Conservation (phyloP, 2,113 vertebrate genomes). For the Cyanocitta stelleri region DNA sequence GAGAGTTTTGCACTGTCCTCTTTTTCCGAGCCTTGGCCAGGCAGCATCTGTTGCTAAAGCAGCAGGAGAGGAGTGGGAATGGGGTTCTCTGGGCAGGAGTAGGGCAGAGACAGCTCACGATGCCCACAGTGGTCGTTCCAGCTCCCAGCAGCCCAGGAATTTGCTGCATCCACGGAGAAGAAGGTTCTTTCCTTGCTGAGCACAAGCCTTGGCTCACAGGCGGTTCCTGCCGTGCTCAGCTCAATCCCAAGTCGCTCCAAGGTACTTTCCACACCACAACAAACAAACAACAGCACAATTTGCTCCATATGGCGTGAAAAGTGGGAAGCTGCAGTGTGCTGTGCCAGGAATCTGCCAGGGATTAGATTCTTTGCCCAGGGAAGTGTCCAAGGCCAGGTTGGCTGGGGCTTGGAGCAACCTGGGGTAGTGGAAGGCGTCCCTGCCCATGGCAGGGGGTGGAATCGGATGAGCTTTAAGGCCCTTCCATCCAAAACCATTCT, state of each 20-base stretch:
- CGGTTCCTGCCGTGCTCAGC: background rate
- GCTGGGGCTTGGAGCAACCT: accelerated
- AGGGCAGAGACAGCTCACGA: background rate
- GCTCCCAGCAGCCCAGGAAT: background rate
- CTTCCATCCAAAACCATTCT: too few relatives aligned
- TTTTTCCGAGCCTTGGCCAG: background rate
- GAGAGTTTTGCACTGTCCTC: background rate
- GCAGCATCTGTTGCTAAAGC: background rate
- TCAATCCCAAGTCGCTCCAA: accelerated
- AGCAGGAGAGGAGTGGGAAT: background rate
- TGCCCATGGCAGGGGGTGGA: background rate
- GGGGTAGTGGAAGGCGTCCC: background rate
- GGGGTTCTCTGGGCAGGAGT: background rate
- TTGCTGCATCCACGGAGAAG: accelerated
- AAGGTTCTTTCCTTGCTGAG: background rate
- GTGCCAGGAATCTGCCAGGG: background rate
- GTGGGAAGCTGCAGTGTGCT: background rate
- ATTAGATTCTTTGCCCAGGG: accelerated
- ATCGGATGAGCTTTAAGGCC: background rate
- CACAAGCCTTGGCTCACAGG: background rate
- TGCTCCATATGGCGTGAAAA: accelerated
- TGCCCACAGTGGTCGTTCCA: background rate
- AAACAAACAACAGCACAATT: background rate
- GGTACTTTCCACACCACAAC: background rate
- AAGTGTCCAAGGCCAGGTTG: background rate